Conservation (phyloP, 2,888 invertebrate genomes). For the Tinea semifulvella region DNA sequence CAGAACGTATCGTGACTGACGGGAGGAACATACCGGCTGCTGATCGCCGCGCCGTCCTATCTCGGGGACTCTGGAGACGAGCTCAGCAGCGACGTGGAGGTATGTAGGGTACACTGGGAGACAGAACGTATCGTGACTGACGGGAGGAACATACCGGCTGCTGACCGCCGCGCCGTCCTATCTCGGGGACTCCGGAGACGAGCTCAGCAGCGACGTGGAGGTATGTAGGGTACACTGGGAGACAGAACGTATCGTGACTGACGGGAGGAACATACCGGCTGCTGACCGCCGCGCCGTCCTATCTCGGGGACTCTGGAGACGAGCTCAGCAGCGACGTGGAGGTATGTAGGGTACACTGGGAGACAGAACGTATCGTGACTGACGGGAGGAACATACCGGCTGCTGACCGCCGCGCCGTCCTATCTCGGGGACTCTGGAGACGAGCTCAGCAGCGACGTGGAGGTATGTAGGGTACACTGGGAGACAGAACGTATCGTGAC, state of each 20-base stretch:
- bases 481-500: no score
- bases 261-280: constrained; percentile 54
- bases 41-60: constrained; percentile 44
- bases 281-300: constrained; percentile 43
- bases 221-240: no score
- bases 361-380: no score
- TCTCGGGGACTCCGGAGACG: constrained; percentile 35
- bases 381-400: constrained; percentile 53
- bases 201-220: constrained; percentile 45
- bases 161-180: constrained; percentile 45
- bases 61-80: constrained; percentile 34
- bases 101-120: no score
- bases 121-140: no score
- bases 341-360: no score
- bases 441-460: constrained; percentile 39
- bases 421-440: constrained; percentile 39
- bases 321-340: constrained; percentile 43
- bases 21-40: constrained; percentile 51
- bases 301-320: constrained; percentile 37
- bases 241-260: no score
- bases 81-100: constrained; percentile 48
- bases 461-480: no score
- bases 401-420: constrained; percentile 44
- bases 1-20: no score
- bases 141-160: constrained; percentile 52